These are phyloP conservation scores for Telmatochromis sp. DNA, from an alignment of 2,113 vertebrate species.

Conservation along the genomic window DNA sequence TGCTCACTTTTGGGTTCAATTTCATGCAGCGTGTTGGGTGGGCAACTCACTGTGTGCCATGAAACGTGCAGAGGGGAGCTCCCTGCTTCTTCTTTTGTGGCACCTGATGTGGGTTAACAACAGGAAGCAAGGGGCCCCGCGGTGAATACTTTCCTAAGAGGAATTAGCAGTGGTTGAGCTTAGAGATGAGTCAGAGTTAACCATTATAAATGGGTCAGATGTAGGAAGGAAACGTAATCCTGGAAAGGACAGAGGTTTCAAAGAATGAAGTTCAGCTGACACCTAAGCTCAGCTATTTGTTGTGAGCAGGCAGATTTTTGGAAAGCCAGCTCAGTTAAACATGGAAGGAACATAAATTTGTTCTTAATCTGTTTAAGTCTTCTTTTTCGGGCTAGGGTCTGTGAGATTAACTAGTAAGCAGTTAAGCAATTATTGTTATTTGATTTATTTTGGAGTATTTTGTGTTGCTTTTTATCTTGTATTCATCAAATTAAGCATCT, in stretches of 20 bases:
- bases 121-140: slow-evolving; percentile 23
- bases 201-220: slow-evolving; percentile 9
- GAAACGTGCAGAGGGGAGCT: slow-evolving; percentile 10
- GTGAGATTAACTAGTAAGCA: neutral
- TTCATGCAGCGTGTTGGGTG: slow-evolving; percentile 34
- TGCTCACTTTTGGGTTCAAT: slow-evolving; percentile 16
- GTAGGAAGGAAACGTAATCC: neutral
- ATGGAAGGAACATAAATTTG: neutral
- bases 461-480: neutral
- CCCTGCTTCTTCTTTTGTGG: neutral
- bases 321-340: neutral
- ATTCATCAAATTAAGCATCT: neutral
- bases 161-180: slow-evolving; percentile 9
- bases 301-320: neutral
- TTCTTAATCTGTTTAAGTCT: neutral
- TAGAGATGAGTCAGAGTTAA: neutral
- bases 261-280: neutral
- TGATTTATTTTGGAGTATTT: neutral
- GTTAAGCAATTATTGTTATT: neutral
- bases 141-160: slow-evolving; percentile 49
- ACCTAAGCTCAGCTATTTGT: neutral
- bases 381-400: neutral
- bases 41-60: slow-evolving; percentile 11
- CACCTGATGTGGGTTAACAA: slow-evolving; percentile 22
- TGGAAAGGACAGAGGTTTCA: neutral